These are phyloP conservation scores for Agrotis clavis DNA, from an alignment of 2,888 invertebrate species.

Conservation along the genomic window DNA sequence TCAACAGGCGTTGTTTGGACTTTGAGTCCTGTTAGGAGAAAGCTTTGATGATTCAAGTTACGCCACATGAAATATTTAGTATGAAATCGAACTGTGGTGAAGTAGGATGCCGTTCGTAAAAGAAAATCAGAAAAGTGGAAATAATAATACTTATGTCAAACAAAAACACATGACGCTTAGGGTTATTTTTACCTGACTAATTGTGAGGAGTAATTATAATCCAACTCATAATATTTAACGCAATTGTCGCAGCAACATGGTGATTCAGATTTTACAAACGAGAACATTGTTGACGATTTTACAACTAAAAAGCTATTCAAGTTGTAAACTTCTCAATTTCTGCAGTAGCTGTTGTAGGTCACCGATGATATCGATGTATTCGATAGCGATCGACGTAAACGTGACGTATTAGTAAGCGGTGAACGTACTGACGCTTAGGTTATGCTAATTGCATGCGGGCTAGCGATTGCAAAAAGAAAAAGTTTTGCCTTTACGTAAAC, in stretches of 20 bases:
- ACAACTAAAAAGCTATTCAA: neutral
- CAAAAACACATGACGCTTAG: neutral
- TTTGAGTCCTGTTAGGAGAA: constrained; percentile 30
- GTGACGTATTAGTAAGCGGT: constrained; percentile 78
- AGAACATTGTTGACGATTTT: neutral
- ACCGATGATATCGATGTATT: constrained; percentile 53
- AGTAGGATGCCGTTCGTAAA: no score
- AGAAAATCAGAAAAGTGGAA: no score
- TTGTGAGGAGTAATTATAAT: no score
- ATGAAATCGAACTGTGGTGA: no score
- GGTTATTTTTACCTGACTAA: no score
- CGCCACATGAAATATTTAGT: neutral
- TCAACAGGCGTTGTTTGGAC: constrained; percentile 24
- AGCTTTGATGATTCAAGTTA: constrained; percentile 17
- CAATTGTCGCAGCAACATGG: neutral
- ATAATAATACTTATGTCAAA: no score
- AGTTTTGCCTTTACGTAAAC: constrained; percentile 62
- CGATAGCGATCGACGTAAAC: constrained; percentile 72
- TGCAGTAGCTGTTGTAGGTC: constrained; percentile 37
- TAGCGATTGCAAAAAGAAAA: constrained; percentile 69
- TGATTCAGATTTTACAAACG: neutral
- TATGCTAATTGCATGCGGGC: constrained; percentile 77
- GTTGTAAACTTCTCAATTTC: constrained; percentile 24
- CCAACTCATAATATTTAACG: no score
- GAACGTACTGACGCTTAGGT: constrained; percentile 72